Conservation (phyloP, 1,140 invertebrate genomes). For the Leptoteleia sp. region DNA sequence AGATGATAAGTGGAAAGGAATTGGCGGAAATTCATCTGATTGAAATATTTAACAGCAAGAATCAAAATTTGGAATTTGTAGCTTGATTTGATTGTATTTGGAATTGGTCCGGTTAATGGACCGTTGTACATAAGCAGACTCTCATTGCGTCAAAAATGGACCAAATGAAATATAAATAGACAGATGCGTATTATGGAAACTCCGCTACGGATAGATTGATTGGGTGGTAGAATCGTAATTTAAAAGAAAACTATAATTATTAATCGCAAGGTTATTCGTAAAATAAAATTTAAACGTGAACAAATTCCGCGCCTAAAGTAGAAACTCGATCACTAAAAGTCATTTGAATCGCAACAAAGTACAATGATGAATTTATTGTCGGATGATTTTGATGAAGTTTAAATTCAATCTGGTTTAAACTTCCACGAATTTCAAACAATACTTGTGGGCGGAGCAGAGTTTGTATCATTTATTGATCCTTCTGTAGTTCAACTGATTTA, state of each 20-base stretch:
- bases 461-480: too few species aligned
- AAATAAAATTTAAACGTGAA: neutral
- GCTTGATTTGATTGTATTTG: conserved; percentile 21
- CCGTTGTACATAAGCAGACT: conserved; percentile 76
- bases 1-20: neutral
- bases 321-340: conserved; percentile 18
- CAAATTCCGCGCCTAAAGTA: conserved; percentile 3
- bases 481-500: too few species aligned
- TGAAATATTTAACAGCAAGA: too few species aligned
- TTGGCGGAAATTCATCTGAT: conserved; percentile 1
- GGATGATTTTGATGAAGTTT: neutral
- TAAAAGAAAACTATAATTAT: conserved; percentile 63
- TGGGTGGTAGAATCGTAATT: conserved; percentile 54
- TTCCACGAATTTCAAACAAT: too few species aligned
- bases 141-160: conserved; percentile 76
- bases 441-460: too few species aligned
- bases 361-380: conserved; percentile 18
- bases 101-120: conserved; percentile 15
- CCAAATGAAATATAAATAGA: conserved; percentile 73
- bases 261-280: conserved; percentile 66
- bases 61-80: neutral
- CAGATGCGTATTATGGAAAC: conserved; percentile 66
- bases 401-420: too few species aligned
- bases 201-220: conserved; percentile 37
- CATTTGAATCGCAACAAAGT: conserved; percentile 16